These are phyloP conservation scores for Vipera latastei DNA, from an alignment of 2,797 vertebrate species.

Conservation along the genomic window DNA sequence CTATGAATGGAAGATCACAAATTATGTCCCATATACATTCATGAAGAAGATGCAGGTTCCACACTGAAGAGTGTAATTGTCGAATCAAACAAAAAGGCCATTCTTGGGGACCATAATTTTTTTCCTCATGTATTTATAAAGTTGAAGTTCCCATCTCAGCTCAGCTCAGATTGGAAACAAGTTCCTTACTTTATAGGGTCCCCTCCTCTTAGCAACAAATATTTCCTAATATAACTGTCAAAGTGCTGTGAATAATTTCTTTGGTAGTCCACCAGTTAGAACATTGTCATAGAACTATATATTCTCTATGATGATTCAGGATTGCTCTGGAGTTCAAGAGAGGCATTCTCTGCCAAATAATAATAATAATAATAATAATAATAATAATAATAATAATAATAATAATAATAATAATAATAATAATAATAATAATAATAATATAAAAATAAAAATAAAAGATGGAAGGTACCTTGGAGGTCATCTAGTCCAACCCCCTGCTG, in stretches of 20 bases:
- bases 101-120: constrained; percentile 30
- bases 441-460: too few relatives aligned
- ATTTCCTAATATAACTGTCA: background rate
- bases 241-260: background rate
- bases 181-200: constrained; percentile 23
- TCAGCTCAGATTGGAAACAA: constrained; percentile 25
- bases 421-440: too few relatives aligned
- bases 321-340: background rate
- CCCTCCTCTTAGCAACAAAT: background rate
- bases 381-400: too few relatives aligned
- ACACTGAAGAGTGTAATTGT: constrained; percentile 38
- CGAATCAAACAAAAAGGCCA: constrained; percentile 29
- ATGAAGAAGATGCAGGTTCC: constrained; percentile 49
- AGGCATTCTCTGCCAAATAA: background rate
- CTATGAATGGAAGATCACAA: constrained; percentile 59
- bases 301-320: background rate
- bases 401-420: too few relatives aligned
- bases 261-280: background rate
- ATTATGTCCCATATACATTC: constrained; percentile 53
- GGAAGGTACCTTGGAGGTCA: too few relatives aligned
- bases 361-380: too few relatives aligned
- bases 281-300: background rate
- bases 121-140: constrained; percentile 34
- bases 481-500: too few relatives aligned
- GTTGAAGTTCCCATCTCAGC: constrained; percentile 29